Evolutionary conservation across 2,888 invertebrate genomes (phyloP).

Genomic region (Macrosoma leucophasiata): DNA sequence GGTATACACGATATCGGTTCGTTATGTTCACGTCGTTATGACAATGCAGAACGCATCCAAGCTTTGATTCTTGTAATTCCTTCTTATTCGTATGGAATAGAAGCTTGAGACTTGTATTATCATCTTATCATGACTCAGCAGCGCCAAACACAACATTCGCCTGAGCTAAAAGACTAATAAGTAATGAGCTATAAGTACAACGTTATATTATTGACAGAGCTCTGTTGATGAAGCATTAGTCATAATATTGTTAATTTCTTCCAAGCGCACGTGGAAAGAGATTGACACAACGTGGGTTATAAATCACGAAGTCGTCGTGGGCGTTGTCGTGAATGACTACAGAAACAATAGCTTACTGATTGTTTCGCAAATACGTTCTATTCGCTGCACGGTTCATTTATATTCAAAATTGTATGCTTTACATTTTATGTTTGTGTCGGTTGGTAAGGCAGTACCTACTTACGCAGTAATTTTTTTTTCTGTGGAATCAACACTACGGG

Average conservation of each 20-base stretch:
- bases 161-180: no score
- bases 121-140: no score
- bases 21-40: slow-evolving; percentile 31
- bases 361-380: slow-evolving; percentile 34
- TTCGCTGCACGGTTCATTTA: no score
- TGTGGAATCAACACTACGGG: no score
- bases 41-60: no score
- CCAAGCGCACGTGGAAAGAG: slow-evolving; percentile 24
- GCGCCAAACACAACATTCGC: no score
- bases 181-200: no score
- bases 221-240: slow-evolving; percentile 12
- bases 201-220: no score
- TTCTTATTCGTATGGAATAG: neutral
- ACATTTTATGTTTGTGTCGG: no score
- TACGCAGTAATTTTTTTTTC: no score
- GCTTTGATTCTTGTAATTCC: slow-evolving; percentile 8
- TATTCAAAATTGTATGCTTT: no score
- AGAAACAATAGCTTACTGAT: slow-evolving; percentile 45
- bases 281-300: slow-evolving; percentile 30
- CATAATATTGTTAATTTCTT: slow-evolving; percentile 20
- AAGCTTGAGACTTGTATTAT: slow-evolving; percentile 3
- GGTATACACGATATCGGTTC: slow-evolving; percentile 47
- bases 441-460: no score
- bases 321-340: slow-evolving; percentile 40
- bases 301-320: slow-evolving; percentile 45